These are phyloP conservation scores for Ochotona curzoniae DNA, from an alignment of 2,113 vertebrate genomes.

Conservation along the genomic window DNA sequence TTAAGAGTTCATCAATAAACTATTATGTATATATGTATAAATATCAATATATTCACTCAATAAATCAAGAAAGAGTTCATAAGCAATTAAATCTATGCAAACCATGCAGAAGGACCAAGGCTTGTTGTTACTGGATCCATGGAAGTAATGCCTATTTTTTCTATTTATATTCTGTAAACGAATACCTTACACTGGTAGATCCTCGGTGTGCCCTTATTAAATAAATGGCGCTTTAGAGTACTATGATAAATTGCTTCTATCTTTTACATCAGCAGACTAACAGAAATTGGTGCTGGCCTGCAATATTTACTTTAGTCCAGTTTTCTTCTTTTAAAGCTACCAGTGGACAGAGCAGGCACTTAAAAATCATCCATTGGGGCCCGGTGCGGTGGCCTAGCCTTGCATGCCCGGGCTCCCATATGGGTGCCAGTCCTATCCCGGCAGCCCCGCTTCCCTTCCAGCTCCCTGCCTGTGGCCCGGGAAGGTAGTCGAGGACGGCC, in stretches of 20 bases:
- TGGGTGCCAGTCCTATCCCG: too few relatives aligned
- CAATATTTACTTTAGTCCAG: neutral
- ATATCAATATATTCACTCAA: too few relatives aligned
- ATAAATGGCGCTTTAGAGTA: neutral
- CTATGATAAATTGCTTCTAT: neutral
- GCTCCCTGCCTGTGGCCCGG: too few relatives aligned
- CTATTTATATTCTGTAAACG: conserved; percentile 16
- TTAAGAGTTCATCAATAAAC: neutral
- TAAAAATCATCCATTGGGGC: neutral
- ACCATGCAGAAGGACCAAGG: neutral
- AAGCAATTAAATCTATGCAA: conserved; percentile 3
- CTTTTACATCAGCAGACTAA: neutral
- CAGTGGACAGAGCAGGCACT: neutral
- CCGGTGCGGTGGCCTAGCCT: too few relatives aligned
- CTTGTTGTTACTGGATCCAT: neutral
- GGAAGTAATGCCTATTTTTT: conserved; percentile 22
- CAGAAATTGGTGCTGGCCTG: neutral
- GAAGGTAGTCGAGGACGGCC: too few relatives aligned
- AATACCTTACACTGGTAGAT: neutral
- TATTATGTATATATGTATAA: too few relatives aligned
- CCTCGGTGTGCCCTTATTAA: neutral
- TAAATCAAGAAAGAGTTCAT: too few relatives aligned
- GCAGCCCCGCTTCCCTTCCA: too few relatives aligned
- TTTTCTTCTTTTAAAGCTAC: neutral
- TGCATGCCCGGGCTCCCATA: too few relatives aligned